A percentile compares a stretch with the other conserved stretches of the same genome.
Evolutionary conservation across 2,888 invertebrate species (phyloP).

Genomic region (Tinea semifulvella): DNA sequence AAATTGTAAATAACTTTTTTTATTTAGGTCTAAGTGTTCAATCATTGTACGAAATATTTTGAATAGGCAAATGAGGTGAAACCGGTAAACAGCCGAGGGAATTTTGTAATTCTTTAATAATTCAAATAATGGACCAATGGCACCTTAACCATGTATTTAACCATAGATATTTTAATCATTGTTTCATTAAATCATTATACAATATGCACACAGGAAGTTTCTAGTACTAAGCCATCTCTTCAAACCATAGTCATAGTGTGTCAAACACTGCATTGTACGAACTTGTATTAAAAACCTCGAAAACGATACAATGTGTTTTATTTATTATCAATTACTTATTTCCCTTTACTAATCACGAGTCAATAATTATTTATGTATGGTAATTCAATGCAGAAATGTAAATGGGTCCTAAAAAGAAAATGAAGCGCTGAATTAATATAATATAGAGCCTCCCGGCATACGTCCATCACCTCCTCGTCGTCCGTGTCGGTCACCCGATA

Average conservation of each 20-base stretch:
- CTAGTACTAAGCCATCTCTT: slow-evolving; percentile 12
- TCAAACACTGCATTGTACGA: slow-evolving; percentile 42
- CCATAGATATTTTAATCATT: not conserved
- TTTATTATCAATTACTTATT: slow-evolving; percentile 26
- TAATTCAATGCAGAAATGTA: too few species aligned
- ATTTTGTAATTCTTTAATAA: slow-evolving; percentile 40
- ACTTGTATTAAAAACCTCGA: slow-evolving; percentile 58
- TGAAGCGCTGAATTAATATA: too few species aligned
- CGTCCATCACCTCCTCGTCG: too few species aligned
- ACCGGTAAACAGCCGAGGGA: slow-evolving; percentile 33
- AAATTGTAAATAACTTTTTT: slow-evolving; percentile 63
- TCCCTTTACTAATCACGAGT: too few species aligned
- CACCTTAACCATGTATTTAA: too few species aligned
- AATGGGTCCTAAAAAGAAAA: too few species aligned
- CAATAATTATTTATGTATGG: too few species aligned
- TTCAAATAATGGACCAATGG: slow-evolving; percentile 59
- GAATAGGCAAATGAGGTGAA: slow-evolving; percentile 43
- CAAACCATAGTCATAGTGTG: slow-evolving; percentile 14
- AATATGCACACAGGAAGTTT: slow-evolving; percentile 11
- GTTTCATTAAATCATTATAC: not conserved
- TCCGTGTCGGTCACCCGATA: too few species aligned
- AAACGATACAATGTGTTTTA: slow-evolving; percentile 39
- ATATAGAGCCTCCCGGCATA: too few species aligned
- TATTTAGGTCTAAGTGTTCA: slow-evolving; percentile 63
- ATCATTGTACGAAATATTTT: slow-evolving; percentile 47